These are phyloP conservation scores for Callionymus lyra DNA, from an alignment of 2,113 vertebrate genomes.

Conservation along the genomic window DNA sequence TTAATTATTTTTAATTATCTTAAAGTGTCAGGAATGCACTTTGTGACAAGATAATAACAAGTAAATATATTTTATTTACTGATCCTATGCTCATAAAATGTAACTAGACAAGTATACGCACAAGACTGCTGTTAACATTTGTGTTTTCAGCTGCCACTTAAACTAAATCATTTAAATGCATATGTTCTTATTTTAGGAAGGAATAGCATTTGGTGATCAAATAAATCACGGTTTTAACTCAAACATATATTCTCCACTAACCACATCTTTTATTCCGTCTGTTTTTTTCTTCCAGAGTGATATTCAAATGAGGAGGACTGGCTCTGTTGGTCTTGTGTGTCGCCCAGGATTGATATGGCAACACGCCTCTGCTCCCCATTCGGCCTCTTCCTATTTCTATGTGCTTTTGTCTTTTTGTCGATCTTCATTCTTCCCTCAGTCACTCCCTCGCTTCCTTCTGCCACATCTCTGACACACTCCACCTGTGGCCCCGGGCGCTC, in stretches of 20 bases:
- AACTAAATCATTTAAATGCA: no score
- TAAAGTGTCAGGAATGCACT: no score
- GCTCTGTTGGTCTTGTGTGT: constrained; percentile 16
- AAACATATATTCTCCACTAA: constrained; percentile 12
- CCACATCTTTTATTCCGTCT: constrained; percentile 2
- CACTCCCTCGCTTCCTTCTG: constrained; percentile 8
- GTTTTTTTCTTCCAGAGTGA: constrained; percentile 32
- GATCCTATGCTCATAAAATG: no score
- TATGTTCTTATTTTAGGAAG: no score
- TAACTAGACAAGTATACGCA: no score
- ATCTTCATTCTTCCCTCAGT: constrained; percentile 30
- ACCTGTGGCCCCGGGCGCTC: constrained; percentile 59
- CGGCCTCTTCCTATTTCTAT: constrained; percentile 36
- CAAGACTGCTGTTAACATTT: no score
- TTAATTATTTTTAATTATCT: no score
- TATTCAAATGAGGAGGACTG: constrained; percentile 57
- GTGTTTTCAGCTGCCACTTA: no score
- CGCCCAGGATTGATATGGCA: constrained; percentile 53
- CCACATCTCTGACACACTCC: constrained; percentile 6
- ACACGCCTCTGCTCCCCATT: constrained; percentile 27
- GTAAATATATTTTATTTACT: no score
- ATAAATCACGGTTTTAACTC: no score
- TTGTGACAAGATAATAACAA: no score
- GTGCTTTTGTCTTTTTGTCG: constrained; percentile 31
- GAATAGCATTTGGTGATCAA: no score